A percentile compares a stretch with the other conserved stretches of the same genome.
These are phyloP conservation scores for Globodera ellingtonae DNA, from an alignment of 1,140 invertebrate species.

Conservation along the genomic window DNA sequence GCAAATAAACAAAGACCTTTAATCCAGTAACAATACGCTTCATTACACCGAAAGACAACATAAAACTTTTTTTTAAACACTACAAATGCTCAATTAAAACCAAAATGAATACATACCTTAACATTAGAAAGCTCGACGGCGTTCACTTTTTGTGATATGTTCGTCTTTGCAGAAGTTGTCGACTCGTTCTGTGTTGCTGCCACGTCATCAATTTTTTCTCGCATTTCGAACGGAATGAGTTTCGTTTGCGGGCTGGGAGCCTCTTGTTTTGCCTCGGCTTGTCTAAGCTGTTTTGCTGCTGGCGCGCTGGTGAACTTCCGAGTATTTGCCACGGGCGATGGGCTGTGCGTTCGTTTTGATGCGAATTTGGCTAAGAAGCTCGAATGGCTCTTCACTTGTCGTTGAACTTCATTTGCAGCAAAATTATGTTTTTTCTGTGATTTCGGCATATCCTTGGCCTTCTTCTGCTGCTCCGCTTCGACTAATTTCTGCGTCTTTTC, in stretches of 20 bases:
- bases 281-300: not conserved
- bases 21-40: too few species aligned
- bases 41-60: too few species aligned
- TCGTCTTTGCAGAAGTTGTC: not conserved
- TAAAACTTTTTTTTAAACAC: too few species aligned
- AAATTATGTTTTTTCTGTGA: slow-evolving; percentile 4
- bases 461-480: slow-evolving; percentile 43
- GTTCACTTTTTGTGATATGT: not conserved
- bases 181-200: not conserved
- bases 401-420: not conserved
- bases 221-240: not conserved
- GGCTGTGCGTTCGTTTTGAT: slow-evolving; percentile 13
- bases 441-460: slow-evolving; percentile 41
- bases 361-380: slow-evolving; percentile 21
- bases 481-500: slow-evolving; percentile 45
- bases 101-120: not conserved
- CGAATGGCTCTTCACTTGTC: not conserved
- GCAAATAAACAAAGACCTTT: not conserved
- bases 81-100: too few species aligned
- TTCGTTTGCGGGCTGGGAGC: not conserved
- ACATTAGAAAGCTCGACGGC: not conserved
- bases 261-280: not conserved
- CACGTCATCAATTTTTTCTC: not conserved
- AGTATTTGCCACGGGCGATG: not conserved
- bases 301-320: not conserved